phyloP scores from a whole-genome alignment of 37 sponge, comb jelly and placozoan species.

The Mnemiopsis leidyi region DNA sequence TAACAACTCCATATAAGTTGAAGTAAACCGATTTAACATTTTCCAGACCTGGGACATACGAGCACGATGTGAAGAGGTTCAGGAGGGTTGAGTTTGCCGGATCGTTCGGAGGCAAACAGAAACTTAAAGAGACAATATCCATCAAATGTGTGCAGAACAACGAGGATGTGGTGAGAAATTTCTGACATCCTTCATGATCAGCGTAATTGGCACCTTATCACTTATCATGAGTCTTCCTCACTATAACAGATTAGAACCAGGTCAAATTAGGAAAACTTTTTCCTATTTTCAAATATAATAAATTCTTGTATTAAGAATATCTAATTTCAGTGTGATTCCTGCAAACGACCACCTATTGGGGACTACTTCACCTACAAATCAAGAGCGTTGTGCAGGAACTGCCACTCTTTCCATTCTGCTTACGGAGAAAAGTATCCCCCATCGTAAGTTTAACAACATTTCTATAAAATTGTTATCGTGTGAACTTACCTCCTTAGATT shows the following conservation, averaged over 20 bases:
- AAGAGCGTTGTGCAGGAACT: slow-evolving; percentile 33
- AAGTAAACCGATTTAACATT: not conserved
- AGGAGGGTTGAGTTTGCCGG: slow-evolving; percentile 60
- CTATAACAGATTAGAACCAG: too few relatives aligned
- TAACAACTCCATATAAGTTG: too few relatives aligned
- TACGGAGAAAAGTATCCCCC: slow-evolving; percentile 63
- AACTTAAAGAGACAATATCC: slow-evolving; percentile 28
- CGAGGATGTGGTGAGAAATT: slow-evolving; percentile 42
- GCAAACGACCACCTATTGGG: slow-evolving; percentile 50
- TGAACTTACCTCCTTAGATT: not conserved
- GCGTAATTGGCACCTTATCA: too few relatives aligned
- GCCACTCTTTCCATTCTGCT: slow-evolving; percentile 60
- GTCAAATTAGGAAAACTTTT: not conserved
- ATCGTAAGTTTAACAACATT: slow-evolving; percentile 48
- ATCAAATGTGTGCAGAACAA: slow-evolving; percentile 60
- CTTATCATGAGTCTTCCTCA: too few relatives aligned
- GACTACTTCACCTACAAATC: slow-evolving; percentile 52
- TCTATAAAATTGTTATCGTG: too few relatives aligned
- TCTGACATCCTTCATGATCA: too few relatives aligned
- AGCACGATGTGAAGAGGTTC: slow-evolving; percentile 51
- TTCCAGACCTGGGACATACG: slow-evolving; percentile 55
- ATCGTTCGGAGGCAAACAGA: slow-evolving; percentile 57
- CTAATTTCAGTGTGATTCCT: slow-evolving; percentile 55
- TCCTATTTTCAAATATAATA: too few relatives aligned
- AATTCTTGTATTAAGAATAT: too few relatives aligned